A percentile compares a stretch with the other conserved stretches of the same genome.
phyloP scores from a whole-genome alignment of 2,113 vertebrate genomes.

The Stegastes partitus region DNA sequence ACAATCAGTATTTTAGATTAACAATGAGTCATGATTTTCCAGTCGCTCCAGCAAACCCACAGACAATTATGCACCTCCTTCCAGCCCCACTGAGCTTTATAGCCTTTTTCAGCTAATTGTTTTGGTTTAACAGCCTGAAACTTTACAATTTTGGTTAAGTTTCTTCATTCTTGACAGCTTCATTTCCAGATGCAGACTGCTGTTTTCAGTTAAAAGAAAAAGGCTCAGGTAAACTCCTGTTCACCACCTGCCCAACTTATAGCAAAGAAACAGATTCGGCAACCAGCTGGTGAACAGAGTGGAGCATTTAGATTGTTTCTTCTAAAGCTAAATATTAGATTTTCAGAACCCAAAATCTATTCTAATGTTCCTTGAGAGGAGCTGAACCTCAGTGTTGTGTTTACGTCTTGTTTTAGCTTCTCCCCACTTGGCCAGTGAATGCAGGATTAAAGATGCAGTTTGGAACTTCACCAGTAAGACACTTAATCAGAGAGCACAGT shows the following conservation, averaged over 20 bases:
- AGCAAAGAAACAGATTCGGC: too few species aligned
- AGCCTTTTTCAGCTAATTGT: conserved; percentile 18
- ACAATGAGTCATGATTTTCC: conserved; percentile 9
- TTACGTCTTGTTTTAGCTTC: not conserved
- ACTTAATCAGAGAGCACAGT: not conserved
- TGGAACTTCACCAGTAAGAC: not conserved
- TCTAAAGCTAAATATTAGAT: not conserved
- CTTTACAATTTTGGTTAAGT: not conserved
- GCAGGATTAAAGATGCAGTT: not conserved
- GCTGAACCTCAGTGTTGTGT: not conserved
- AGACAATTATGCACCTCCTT: conserved; percentile 20
- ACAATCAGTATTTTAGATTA: conserved; percentile 15
- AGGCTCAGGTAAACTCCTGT: not conserved
- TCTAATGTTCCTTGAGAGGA: not conserved
- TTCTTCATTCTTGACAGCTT: not conserved
- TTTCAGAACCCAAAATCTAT: not conserved
- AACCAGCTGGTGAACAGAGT: too few species aligned
- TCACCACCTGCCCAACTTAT: not conserved
- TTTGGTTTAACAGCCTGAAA: not conserved
- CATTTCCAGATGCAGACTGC: not conserved
- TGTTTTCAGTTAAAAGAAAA: not conserved
- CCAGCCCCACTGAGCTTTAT: conserved; percentile 13
- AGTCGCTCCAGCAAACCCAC: not conserved
- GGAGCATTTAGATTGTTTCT: too few species aligned
- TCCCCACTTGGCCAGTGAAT: not conserved